Evolutionary conservation across 2,113 vertebrate genomes (phyloP).

Genomic region (Proteles cristata): DNA sequence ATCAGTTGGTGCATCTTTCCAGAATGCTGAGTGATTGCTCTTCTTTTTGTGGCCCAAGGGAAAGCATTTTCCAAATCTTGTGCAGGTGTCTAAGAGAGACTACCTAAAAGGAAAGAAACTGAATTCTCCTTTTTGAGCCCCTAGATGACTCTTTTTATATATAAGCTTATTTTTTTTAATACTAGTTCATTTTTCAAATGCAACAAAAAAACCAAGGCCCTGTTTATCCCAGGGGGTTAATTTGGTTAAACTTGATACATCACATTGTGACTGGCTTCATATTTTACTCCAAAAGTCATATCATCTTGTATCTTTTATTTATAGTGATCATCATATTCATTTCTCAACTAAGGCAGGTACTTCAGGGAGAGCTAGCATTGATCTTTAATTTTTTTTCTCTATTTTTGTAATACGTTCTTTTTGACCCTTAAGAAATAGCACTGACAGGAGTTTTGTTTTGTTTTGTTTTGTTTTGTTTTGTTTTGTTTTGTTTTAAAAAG

Average conservation of each 20-base stretch:
- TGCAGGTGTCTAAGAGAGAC: slow-evolving; percentile 45
- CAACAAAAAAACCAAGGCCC: slow-evolving; percentile 66
- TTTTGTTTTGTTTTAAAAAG: neutral
- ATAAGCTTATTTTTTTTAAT: neutral
- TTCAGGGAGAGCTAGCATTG: slow-evolving; percentile 71
- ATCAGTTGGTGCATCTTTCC: neutral
- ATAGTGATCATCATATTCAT: slow-evolving; percentile 85
- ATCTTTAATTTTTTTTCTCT: slow-evolving; percentile 75
- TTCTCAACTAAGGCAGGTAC: slow-evolving; percentile 82
- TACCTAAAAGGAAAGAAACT: neutral
- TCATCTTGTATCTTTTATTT: slow-evolving; percentile 87
- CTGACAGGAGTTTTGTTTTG: neutral
- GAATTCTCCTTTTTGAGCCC: neutral
- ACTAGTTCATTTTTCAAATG: slow-evolving; percentile 71
- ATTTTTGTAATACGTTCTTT: slow-evolving; percentile 68
- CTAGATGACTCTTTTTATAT: neutral
- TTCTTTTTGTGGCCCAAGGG: neutral
- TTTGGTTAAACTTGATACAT: slow-evolving; percentile 80
- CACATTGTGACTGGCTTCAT: slow-evolving; percentile 80
- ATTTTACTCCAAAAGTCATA: slow-evolving; percentile 83
- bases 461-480: neutral
- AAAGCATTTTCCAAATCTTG: slow-evolving; percentile 60
- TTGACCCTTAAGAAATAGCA: slow-evolving; percentile 71
- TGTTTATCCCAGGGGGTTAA: slow-evolving; percentile 78
- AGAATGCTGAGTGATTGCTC: slow-evolving; percentile 27